phyloP scores from a whole-genome alignment of 2,888 invertebrate species.

The Scaeva pyrastri region DNA sequence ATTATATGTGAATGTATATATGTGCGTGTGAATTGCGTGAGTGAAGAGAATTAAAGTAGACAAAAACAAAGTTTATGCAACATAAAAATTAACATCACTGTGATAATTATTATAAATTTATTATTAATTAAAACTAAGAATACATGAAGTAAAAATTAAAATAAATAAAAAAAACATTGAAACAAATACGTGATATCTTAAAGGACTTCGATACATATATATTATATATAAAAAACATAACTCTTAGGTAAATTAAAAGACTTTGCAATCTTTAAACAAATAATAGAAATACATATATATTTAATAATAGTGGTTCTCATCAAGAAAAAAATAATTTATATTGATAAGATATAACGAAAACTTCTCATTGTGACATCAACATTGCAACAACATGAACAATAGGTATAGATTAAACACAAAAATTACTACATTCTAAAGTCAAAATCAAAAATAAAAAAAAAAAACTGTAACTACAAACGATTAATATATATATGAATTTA shows the following conservation, averaged over 20 bases:
- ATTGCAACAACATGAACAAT: slow-evolving; percentile 80
- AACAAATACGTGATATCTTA: slow-evolving; percentile 84
- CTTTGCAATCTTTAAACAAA: slow-evolving; percentile 78
- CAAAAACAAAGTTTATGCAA: slow-evolving; percentile 83
- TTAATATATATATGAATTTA: slow-evolving; percentile 68
- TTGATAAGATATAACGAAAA: slow-evolving; percentile 71
- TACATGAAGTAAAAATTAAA: slow-evolving; percentile 79
- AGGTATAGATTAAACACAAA: slow-evolving; percentile 77
- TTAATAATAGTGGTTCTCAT: slow-evolving; percentile 82
- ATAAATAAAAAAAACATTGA: slow-evolving; percentile 83
- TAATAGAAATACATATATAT: slow-evolving; percentile 75
- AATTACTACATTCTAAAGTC: slow-evolving; percentile 78
- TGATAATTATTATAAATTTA: slow-evolving; percentile 84
- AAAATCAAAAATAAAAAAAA: slow-evolving; percentile 76
- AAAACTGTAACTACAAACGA: slow-evolving; percentile 51
- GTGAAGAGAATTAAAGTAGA: slow-evolving; percentile 79
- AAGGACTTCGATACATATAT: slow-evolving; percentile 84
- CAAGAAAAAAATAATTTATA: slow-evolving; percentile 77
- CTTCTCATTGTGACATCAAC: slow-evolving; percentile 81
- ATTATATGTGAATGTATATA: slow-evolving; percentile 77
- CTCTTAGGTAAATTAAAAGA: slow-evolving; percentile 79
- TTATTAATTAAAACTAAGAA: slow-evolving; percentile 80
- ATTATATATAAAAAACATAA: slow-evolving; percentile 80
- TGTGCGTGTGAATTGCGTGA: slow-evolving; percentile 83
- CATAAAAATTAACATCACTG: slow-evolving; percentile 83